Percentiles rank a stretch among this genome's conserved stretches.
Evolutionary conservation across 1,140 invertebrate genomes (phyloP).

Genomic region (Thereuonema tuberculata): DNA sequence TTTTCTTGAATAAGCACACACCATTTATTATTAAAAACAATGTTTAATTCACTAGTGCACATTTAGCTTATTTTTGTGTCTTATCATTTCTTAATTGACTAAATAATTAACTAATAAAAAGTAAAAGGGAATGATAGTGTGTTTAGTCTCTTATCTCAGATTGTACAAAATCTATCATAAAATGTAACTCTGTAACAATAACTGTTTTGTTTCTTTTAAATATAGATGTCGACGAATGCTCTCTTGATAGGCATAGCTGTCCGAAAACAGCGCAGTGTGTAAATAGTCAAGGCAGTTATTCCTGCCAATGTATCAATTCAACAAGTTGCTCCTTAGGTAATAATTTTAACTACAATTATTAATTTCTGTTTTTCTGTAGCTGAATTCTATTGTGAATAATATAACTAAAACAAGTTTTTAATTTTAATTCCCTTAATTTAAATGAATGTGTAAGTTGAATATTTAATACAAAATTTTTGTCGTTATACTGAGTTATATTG

Average conservation of each 20-base stretch:
- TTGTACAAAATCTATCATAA: neutral
- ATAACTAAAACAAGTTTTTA: neutral
- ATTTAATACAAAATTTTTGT: neutral
- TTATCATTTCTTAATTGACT: no score
- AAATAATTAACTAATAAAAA: no score
- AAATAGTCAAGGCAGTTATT: constrained; percentile 65
- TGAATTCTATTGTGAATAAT: neutral
- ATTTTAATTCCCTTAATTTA: neutral
- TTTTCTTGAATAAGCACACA: no score
- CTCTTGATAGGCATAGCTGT: constrained; percentile 56
- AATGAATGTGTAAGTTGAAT: neutral
- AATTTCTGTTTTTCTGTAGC: constrained; percentile 15
- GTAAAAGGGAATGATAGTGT: no score
- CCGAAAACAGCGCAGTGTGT: constrained; percentile 58
- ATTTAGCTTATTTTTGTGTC: no score
- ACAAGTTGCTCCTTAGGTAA: constrained; percentile 40
- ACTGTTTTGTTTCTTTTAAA: constrained; percentile 20
- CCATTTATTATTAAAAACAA: no score
- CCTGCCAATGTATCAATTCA: constrained; percentile 53
- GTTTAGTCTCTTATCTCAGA: no score
- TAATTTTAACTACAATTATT: neutral
- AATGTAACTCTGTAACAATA: neutral
- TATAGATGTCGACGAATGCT: constrained; percentile 76
- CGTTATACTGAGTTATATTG: no score
- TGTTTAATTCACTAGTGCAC: no score